A percentile compares a stretch with the other conserved stretches of the same genome.
Evolutionary conservation across 2,888 invertebrate genomes (phyloP).

Genomic region (Phortica okadai): DNA sequence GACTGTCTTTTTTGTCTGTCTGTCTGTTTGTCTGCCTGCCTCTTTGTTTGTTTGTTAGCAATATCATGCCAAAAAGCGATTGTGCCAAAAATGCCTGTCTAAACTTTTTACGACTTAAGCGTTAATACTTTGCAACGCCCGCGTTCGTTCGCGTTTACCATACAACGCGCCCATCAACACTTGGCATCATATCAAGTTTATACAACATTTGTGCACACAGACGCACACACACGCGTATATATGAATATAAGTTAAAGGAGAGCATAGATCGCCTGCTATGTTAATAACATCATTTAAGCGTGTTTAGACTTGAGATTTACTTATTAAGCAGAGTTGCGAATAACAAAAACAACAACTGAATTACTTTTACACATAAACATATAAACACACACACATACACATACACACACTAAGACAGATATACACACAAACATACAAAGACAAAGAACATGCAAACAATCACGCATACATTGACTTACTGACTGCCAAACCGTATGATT

Average conservation of each 20-base stretch:
- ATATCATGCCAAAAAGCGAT: no score
- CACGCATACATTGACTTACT: constrained; percentile 18
- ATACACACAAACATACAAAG: not conserved
- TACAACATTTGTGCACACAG: not conserved
- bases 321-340: not conserved
- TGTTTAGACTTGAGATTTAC: constrained; percentile 1
- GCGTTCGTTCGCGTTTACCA: no score
- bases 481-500: not conserved
- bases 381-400: not conserved
- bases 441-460: not conserved
- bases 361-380: not conserved
- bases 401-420: not conserved
- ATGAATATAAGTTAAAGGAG: constrained; percentile 26
- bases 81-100: not conserved
- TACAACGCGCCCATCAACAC: no score
- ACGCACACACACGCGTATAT: constrained; percentile 1
- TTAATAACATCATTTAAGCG: constrained; percentile 1
- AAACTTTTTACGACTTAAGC: not conserved
- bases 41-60: no score
- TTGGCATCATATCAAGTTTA: no score
- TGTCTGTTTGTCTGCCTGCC: no score
- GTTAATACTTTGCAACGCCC: no score
- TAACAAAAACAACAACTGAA: no score
- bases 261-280: not conserved
- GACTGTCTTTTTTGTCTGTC: no score